These are phyloP conservation scores for Anastrepha obliqua DNA, from an alignment of 1,140 invertebrate species.

Conservation along the genomic window DNA sequence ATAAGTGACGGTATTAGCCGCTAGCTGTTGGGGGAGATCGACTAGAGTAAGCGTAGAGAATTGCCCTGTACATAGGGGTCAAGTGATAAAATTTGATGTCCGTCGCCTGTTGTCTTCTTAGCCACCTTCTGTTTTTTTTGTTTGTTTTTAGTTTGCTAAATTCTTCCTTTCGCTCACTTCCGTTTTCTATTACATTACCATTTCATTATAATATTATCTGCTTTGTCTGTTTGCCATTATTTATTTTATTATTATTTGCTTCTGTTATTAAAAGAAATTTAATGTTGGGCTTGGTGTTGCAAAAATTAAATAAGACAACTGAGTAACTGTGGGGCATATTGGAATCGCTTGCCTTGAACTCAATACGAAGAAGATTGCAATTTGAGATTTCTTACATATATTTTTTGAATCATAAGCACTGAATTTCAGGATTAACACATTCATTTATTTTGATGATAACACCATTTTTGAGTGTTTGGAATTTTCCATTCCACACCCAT, in stretches of 20 bases:
- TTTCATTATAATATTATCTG: conserved; percentile 1
- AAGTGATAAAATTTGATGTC: conserved; percentile 31
- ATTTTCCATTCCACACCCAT: neutral
- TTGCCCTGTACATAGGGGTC: neutral
- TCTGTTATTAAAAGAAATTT: neutral
- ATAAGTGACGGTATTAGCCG: neutral
- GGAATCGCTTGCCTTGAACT: neutral
- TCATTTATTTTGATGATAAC: neutral
- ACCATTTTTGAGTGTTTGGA: neutral
- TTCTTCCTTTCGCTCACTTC: neutral
- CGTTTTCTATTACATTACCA: neutral
- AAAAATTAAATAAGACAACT: neutral
- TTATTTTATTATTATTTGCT: conserved; percentile 18
- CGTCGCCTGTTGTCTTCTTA: neutral
- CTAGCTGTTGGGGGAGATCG: neutral
- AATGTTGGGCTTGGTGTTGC: neutral
- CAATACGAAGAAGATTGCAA: neutral
- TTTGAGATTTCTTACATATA: conserved; percentile 1
- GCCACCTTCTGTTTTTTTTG: neutral
- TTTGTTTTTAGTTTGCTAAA: neutral
- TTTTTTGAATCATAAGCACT: neutral
- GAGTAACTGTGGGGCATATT: neutral
- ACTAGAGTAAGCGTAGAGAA: neutral
- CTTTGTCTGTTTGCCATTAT: neutral
- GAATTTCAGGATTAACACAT: conserved; percentile 6